Conservation (phyloP, 2,888 invertebrate species). For the Laothoe populi region DNA sequence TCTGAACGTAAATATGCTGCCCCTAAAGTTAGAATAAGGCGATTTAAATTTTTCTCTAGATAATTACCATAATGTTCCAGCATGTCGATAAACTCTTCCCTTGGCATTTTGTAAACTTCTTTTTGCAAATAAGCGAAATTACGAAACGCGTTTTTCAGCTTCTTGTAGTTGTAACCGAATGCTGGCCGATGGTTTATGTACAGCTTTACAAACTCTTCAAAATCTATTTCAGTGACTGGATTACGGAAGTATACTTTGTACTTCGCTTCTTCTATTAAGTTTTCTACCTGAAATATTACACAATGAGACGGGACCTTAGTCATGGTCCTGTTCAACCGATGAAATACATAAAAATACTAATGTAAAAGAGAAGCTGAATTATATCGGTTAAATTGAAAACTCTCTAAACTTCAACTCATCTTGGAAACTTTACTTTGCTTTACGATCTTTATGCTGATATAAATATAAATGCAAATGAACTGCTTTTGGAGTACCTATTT, state of each 20-base stretch:
- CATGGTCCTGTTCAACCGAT: too few relatives aligned
- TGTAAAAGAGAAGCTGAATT: too few relatives aligned
- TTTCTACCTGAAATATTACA: constrained; percentile 81
- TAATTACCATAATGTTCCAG: constrained; percentile 62
- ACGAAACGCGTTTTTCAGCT: constrained; percentile 78
- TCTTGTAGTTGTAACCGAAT: constrained; percentile 75
- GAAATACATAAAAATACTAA: too few relatives aligned
- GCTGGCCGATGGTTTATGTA: constrained; percentile 88
- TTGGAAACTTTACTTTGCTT: too few relatives aligned
- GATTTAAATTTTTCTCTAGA: neutral
- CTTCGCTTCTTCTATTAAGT: constrained; percentile 84
- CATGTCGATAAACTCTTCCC: constrained; percentile 71
- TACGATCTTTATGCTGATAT: too few relatives aligned
- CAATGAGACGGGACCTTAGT: too few relatives aligned
- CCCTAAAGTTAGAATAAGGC: neutral
- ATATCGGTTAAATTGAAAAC: too few relatives aligned
- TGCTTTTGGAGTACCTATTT: too few relatives aligned
- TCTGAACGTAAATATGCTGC: too few relatives aligned
- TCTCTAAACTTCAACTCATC: too few relatives aligned
- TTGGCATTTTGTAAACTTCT: constrained; percentile 52
- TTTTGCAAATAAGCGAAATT: constrained; percentile 57
- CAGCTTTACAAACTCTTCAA: constrained; percentile 87
- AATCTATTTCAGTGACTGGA: constrained; percentile 83
- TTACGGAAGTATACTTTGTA: constrained; percentile 77
- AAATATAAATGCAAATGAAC: too few relatives aligned